phyloP scores from a whole-genome alignment of 2,888 invertebrate species.

The Furcula furcula region DNA sequence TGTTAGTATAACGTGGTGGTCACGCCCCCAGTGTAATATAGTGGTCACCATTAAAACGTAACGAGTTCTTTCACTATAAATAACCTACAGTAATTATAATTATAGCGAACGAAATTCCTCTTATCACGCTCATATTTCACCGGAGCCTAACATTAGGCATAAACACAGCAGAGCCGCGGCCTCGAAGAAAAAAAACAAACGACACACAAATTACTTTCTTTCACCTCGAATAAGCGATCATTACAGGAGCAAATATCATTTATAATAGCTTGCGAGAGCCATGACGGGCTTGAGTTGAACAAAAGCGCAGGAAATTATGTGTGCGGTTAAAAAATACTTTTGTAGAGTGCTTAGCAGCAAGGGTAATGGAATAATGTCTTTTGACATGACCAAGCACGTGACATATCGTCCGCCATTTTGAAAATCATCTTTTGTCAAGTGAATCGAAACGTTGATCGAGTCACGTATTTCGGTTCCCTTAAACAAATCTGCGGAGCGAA shows the following conservation, averaged over 20 bases:
- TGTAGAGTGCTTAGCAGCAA: too few relatives aligned
- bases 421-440: conserved; percentile 57
- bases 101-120: conserved; percentile 72
- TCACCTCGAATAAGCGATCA: conserved; percentile 72
- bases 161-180: conserved; percentile 47
- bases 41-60: conserved; percentile 74
- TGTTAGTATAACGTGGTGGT: conserved; percentile 43
- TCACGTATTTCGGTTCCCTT: conserved; percentile 64
- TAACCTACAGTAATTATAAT: conserved; percentile 69
- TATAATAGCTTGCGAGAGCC: conserved; percentile 43
- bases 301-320: conserved; percentile 66
- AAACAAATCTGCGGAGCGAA: conserved; percentile 52
- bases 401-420: conserved; percentile 63
- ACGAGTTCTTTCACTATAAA: conserved; percentile 71
- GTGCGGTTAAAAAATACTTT: conserved; percentile 59
- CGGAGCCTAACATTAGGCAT: conserved; percentile 64
- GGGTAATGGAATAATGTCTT: too few relatives aligned
- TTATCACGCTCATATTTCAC: conserved; percentile 75
- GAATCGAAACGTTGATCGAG: conserved; percentile 58
- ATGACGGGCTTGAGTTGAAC: conserved; percentile 46
- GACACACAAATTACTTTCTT: conserved; percentile 56
- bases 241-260: conserved; percentile 65
- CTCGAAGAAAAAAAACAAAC: conserved; percentile 38
- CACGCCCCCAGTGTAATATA: conserved; percentile 71
- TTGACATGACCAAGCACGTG: conserved; percentile 37